Percentiles rank a stretch among this genome's conserved stretches.
Evolutionary conservation across 2,888 invertebrate species (phyloP).

Genomic region (Drosophila affinis): DNA sequence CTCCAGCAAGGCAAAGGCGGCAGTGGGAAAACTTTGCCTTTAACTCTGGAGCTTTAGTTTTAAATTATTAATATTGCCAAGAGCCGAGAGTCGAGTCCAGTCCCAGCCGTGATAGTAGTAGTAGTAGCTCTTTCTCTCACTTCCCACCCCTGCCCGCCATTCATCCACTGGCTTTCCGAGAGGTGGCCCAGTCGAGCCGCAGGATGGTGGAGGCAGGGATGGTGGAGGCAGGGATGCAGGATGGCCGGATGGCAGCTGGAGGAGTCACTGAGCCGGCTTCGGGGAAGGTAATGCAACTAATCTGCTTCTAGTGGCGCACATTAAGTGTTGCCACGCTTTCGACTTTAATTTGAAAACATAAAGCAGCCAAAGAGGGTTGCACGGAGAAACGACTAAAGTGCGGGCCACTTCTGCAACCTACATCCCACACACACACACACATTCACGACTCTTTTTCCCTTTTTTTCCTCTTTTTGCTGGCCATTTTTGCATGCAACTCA

Average conservation of each 20-base stretch:
- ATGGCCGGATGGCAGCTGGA: constrained; percentile 19
- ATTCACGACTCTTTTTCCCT: constrained; percentile 27
- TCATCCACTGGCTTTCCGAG: not conserved
- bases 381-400: constrained; percentile 56
- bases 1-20: not conserved
- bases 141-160: not conserved
- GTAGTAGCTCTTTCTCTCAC: constrained; percentile 5
- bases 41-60: constrained; percentile 33
- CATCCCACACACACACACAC: constrained; percentile 16
- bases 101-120: constrained; percentile 10
- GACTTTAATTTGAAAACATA: constrained; percentile 77
- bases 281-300: constrained; percentile 67
- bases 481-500: constrained; percentile 58
- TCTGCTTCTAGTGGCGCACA: constrained; percentile 78
- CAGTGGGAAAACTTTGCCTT: constrained; percentile 27
- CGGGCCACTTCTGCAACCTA: constrained; percentile 59
- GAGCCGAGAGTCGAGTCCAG: constrained; percentile 12
- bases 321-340: constrained; percentile 79
- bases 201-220: not conserved
- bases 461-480: constrained; percentile 21
- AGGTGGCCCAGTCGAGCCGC: not conserved
- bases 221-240: not conserved
- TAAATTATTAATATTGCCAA: constrained; percentile 42
- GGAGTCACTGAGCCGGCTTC: constrained; percentile 34
- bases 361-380: constrained; percentile 46